Percentiles rank a stretch among this genome's conserved stretches.
These are phyloP conservation scores for Laticauda laticaudata DNA, from an alignment of 2,113 vertebrate species.

Conservation along the genomic window DNA sequence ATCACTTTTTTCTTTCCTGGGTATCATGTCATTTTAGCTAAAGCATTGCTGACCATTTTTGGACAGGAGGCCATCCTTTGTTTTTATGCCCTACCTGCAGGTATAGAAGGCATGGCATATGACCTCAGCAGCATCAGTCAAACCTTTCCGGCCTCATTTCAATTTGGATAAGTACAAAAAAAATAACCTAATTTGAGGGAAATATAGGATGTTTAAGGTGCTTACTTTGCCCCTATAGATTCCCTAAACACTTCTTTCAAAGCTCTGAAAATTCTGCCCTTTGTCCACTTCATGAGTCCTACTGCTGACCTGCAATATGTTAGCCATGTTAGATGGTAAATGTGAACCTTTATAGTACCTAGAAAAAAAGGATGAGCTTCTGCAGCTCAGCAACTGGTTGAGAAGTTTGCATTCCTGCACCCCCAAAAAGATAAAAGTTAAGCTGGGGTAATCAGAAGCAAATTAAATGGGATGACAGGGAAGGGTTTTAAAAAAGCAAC, in stretches of 20 bases:
- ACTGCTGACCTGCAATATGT: background rate
- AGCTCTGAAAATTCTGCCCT: background rate
- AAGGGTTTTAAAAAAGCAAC: too few species aligned
- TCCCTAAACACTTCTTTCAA: background rate
- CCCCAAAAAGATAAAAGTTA: too few species aligned
- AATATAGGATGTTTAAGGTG: background rate
- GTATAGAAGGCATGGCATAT: background rate
- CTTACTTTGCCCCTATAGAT: background rate
- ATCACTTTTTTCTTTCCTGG: background rate
- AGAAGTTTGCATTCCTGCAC: too few species aligned
- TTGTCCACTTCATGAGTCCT: background rate
- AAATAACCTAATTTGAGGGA: background rate
- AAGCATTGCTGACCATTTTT: background rate
- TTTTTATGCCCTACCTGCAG: background rate
- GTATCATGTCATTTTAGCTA: background rate
- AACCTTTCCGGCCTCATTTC: background rate
- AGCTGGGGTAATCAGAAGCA: too few species aligned
- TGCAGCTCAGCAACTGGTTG: background rate
- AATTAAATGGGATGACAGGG: too few species aligned
- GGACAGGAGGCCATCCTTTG: background rate
- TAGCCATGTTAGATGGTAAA: background rate
- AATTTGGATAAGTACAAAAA: background rate
- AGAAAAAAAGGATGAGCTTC: background rate
- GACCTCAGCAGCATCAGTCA: background rate
- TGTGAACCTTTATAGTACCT: background rate